A percentile compares a stretch with the other conserved stretches of the same genome.
These are phyloP conservation scores for Lycaon pictus DNA, from an alignment of 2,113 vertebrate species.

Conservation along the genomic window DNA sequence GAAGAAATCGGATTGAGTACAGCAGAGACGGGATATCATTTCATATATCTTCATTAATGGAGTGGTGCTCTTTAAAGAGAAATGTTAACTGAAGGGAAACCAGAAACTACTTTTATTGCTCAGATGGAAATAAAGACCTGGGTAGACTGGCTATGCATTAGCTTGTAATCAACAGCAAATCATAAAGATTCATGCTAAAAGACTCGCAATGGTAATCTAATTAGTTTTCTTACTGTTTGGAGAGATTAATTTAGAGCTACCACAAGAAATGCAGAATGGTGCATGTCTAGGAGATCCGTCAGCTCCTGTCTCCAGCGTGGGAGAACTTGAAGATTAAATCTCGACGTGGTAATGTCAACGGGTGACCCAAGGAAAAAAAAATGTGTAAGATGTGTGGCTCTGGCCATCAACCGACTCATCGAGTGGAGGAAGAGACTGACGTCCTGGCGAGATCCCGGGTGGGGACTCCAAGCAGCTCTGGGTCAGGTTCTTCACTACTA, in stretches of 20 bases:
- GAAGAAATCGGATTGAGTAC: conserved; percentile 82
- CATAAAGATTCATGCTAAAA: conserved; percentile 73
- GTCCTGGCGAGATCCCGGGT: neutral
- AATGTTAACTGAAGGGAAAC: conserved; percentile 82
- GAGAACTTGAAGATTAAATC: conserved; percentile 54
- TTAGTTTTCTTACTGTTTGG: conserved; percentile 70
- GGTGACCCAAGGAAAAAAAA: conserved; percentile 20
- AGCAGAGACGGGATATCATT: conserved; percentile 83
- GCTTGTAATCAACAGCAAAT: conserved; percentile 79
- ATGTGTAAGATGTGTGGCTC: neutral
- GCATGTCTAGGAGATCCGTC: conserved; percentile 45
- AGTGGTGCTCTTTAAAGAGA: conserved; percentile 77
- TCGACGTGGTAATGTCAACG: conserved; percentile 22
- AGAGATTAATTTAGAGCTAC: conserved; percentile 72
- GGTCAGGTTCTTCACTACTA: neutral
- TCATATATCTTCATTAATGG: conserved; percentile 85
- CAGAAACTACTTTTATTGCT: conserved; percentile 80
- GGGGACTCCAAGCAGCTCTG: neutral
- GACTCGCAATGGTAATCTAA: conserved; percentile 75
- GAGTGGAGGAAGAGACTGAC: neutral
- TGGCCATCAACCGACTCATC: neutral
- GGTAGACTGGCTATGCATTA: conserved; percentile 79
- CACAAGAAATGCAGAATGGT: conserved; percentile 30
- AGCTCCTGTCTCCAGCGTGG: conserved; percentile 49
- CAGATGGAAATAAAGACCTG: conserved; percentile 65